Evolutionary conservation across 2,888 invertebrate genomes (phyloP).

Genomic region (Chymomyza amoena): DNA sequence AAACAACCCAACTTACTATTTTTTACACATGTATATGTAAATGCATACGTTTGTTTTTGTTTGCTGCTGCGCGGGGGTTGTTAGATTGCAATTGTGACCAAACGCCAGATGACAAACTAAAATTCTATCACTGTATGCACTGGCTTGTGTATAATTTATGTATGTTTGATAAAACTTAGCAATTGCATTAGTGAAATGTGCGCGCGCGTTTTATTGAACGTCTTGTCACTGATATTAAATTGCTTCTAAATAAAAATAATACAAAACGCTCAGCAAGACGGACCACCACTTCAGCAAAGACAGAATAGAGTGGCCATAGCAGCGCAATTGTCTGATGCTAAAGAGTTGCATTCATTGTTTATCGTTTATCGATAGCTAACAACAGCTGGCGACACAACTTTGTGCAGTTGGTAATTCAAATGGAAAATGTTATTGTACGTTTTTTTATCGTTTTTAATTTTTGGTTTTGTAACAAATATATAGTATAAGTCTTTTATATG

Average conservation of each 20-base stretch:
- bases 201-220: background rate
- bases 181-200: background rate
- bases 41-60: background rate
- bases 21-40: background rate
- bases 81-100: background rate
- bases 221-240: background rate
- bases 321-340: background rate
- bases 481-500: no score
- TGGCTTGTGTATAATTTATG: background rate
- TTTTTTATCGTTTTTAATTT: no score
- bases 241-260: background rate
- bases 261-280: background rate
- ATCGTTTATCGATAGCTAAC: background rate
- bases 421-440: background rate
- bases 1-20: background rate
- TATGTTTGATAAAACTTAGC: background rate
- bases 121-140: background rate
- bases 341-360: background rate
- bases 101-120: background rate
- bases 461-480: no score
- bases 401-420: background rate
- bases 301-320: background rate
- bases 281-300: background rate
- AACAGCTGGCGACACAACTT: background rate
- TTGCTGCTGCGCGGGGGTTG: background rate